Evolutionary conservation across 2,113 vertebrate species (phyloP).

Genomic region (Colius striatus): DNA sequence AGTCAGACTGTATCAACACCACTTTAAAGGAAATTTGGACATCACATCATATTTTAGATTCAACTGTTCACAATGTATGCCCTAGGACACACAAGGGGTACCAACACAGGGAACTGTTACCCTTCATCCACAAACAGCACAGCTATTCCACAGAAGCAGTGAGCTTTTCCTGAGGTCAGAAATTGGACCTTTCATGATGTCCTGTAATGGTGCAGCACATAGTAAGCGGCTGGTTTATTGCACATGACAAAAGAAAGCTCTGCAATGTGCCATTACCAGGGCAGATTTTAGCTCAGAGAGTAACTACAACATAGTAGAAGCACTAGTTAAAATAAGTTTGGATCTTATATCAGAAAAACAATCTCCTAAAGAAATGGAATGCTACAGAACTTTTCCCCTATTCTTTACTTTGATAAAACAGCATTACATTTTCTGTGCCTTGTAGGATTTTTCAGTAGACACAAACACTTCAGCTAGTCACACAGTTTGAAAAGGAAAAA

Average conservation of each 20-base stretch:
- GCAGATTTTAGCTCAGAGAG: background rate
- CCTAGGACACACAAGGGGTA: background rate
- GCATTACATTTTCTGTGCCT: too few species aligned
- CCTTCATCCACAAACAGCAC: background rate
- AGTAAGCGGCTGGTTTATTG: background rate
- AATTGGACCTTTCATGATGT: fast-evolving
- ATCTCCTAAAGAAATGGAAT: background rate
- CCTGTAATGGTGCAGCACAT: background rate
- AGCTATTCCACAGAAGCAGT: background rate
- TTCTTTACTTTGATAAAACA: background rate
- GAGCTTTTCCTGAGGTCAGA: background rate
- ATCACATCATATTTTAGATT: background rate
- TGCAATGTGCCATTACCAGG: background rate
- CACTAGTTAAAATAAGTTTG: background rate
- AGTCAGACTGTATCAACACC: background rate
- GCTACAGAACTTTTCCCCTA: background rate
- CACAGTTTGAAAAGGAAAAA: background rate
- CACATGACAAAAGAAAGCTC: fast-evolving
- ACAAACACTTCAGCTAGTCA: background rate
- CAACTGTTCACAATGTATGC: fast-evolving
- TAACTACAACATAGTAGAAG: fast-evolving
- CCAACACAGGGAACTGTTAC: background rate
- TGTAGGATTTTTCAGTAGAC: background rate
- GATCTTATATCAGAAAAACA: background rate
- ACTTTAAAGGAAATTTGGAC: background rate